Percentiles rank a stretch among this genome's conserved stretches.
Conservation (phyloP, 2,113 vertebrate species). For the Corapipo altera region DNA sequence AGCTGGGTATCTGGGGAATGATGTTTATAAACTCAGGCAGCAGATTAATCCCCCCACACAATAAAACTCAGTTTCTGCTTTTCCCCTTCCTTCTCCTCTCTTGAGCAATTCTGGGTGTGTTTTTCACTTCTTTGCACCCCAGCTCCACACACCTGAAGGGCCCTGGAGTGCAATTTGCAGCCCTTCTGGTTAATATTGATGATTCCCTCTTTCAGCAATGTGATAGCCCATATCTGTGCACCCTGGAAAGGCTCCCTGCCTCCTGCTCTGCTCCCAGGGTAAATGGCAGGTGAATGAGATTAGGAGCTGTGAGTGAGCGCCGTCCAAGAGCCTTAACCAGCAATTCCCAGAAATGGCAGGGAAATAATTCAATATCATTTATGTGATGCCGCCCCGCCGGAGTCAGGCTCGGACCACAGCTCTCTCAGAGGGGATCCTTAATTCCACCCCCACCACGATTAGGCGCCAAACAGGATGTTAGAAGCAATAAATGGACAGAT, state of each 20-base stretch:
- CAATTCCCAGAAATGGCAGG: not conserved
- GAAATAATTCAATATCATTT: not conserved
- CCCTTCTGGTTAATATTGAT: not conserved
- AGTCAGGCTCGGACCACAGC: not conserved
- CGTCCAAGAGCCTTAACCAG: not conserved
- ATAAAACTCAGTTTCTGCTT: not conserved
- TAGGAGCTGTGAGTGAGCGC: not conserved
- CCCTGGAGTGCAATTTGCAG: not conserved
- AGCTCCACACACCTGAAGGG: accelerated
- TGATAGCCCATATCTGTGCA: not conserved
- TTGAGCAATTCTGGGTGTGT: not conserved
- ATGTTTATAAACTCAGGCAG: not conserved
- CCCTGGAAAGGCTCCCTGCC: not conserved
- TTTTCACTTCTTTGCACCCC: not conserved
- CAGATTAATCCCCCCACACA: accelerated
- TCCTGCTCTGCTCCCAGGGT: not conserved
- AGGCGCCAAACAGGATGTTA: not conserved
- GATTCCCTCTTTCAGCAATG: not conserved
- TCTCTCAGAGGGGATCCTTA: not conserved
- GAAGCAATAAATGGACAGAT: not conserved
- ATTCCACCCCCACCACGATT: accelerated
- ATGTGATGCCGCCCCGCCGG: accelerated
- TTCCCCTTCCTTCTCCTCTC: not conserved
- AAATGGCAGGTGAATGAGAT: slow-evolving; percentile 20
- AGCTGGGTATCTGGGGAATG: not conserved